Evolutionary conservation across 2,113 vertebrate species (phyloP).

Genomic region (Corythornis madagascariensis): DNA sequence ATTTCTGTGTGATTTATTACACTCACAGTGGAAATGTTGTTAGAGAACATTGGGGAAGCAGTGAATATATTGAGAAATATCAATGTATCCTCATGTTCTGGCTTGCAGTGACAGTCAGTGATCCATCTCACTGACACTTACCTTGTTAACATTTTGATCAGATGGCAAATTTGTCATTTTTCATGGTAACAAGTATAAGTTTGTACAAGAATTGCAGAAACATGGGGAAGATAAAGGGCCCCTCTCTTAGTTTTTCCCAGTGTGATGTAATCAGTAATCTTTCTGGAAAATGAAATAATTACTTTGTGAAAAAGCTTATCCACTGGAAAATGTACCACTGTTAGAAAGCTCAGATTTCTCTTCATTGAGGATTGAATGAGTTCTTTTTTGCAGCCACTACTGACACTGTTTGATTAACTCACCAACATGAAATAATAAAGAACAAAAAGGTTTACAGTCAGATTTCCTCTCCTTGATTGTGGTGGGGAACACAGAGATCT

Average conservation of each 20-base stretch:
- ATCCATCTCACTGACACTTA: constrained; percentile 93
- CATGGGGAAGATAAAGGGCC: constrained; percentile 74
- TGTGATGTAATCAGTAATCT: constrained; percentile 78
- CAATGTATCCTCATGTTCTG: constrained; percentile 90
- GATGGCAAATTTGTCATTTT: constrained; percentile 89
- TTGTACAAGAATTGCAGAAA: constrained; percentile 81
- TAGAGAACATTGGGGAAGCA: constrained; percentile 84
- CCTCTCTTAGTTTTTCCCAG: constrained; percentile 65
- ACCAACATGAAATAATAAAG: constrained; percentile 45
- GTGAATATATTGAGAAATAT: constrained; percentile 89
- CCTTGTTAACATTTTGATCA: constrained; percentile 95
- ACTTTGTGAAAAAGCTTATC: constrained; percentile 68
- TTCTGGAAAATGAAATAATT: constrained; percentile 77
- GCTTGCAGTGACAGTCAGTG: constrained; percentile 83
- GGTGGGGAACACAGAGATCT: background rate
- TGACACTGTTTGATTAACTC: constrained; percentile 73
- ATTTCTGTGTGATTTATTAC: constrained; percentile 88
- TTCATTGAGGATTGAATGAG: constrained; percentile 70
- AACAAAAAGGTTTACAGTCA: constrained; percentile 33
- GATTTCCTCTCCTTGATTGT: constrained; percentile 26
- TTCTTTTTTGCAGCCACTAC: constrained; percentile 38
- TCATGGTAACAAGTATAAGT: constrained; percentile 83
- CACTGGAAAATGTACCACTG: constrained; percentile 62
- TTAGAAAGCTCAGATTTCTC: constrained; percentile 73
- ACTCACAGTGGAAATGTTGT: constrained; percentile 82